Evolutionary conservation across 92 coral and sea anemone species (phyloP), one percentile per base, ranked within the genome.

Genomic region (Zoanthus sansibaricus): DNA sequence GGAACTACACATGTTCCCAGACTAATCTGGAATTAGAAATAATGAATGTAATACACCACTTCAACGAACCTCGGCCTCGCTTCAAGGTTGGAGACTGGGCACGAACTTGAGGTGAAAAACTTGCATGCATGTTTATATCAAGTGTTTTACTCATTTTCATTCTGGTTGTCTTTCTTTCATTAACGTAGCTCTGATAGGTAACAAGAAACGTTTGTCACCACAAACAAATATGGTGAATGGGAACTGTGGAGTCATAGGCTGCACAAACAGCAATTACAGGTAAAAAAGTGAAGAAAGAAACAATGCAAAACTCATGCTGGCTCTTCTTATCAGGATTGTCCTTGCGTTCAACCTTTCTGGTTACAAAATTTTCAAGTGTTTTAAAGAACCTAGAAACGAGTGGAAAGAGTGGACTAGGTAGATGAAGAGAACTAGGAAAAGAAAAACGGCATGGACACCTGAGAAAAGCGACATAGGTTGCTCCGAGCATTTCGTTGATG

Each of bases 341-440:
- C 84, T 18, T 86, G 89, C 46, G 84, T 58, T 49, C 89, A 86
- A 86, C 89, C 89, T 17, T 86, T 86, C 89, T 56, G 25, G 89
- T 71, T 86, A 72, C 80, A 75, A 86, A 86, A 32, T 76, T 76
- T 64, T 70, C 25, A 25, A 25, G 25, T 25, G 25, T 25, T 25
- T 25, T 25, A 25, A 25, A 25, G 0, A 25, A 25, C 25, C 25
- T 25, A 25, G 25, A 25, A 25, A 71, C 62, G 66, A 86, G 89
- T 71, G n/a, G n/a, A 76, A 76, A 32, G 80, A 75, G 80, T 86
- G 84, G 89, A 86, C 80, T 76, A 48, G 58, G 51, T 72, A 52
- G 55, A 56, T 86, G 71, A 76, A 76, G 72, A 86, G 76, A 59
- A 71, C 69, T 56, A 83, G 61, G 59, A 74, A 71, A 68, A 83